A percentile compares a stretch with the other conserved stretches of the same genome.
These are phyloP conservation scores for Sitta europaea DNA, from an alignment of 2,113 vertebrate genomes.

Conservation along the genomic window DNA sequence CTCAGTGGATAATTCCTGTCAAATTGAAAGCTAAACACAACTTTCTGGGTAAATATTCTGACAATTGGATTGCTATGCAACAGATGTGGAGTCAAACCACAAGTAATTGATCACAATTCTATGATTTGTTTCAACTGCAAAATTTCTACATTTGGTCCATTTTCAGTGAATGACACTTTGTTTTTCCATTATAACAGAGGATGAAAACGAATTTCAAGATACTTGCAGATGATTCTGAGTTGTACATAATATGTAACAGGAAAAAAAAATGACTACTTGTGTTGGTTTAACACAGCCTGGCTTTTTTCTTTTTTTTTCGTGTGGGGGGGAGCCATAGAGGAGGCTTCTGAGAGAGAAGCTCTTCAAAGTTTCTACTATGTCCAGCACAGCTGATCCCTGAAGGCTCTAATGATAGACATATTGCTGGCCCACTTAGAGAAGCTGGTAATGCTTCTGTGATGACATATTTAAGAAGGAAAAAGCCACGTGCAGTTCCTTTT, in stretches of 20 bases:
- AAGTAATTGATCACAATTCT: neutral
- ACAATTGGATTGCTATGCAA: neutral
- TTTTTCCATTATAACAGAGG: neutral
- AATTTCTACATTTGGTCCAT: neutral
- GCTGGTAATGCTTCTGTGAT: neutral
- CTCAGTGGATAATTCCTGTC: neutral
- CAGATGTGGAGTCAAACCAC: neutral
- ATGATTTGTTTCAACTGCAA: neutral
- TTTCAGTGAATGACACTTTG: neutral
- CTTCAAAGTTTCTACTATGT: neutral
- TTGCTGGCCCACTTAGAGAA: no score
- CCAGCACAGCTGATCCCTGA: neutral
- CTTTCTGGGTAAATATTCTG: neutral
- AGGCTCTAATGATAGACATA: no score
- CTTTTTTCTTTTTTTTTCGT: neutral
- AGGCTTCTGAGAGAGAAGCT: neutral
- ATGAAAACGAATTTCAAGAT: neutral
- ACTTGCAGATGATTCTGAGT: neutral
- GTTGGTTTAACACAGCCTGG: neutral
- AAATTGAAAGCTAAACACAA: neutral
- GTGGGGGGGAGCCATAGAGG: neutral
- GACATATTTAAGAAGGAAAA: neutral
- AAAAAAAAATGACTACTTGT: neutral
- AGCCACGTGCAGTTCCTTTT: accelerated
- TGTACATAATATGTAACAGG: neutral